These are phyloP conservation scores for Haliaeetus albicilla DNA, from an alignment of 2,797 vertebrate genomes.

Conservation along the genomic window DNA sequence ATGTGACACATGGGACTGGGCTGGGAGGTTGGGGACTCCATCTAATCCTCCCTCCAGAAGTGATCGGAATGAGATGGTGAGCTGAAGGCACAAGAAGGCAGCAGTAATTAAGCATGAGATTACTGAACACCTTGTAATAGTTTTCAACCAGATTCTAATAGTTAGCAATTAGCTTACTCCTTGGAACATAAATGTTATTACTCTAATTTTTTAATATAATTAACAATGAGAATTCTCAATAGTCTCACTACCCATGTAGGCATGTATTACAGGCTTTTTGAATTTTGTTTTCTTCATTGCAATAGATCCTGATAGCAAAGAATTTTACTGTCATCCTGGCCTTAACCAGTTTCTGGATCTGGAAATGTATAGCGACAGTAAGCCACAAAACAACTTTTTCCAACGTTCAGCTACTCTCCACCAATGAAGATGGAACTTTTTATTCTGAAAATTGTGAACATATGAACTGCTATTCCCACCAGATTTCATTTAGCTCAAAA, in stretches of 20 bases:
- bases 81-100: neutral
- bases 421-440: neutral
- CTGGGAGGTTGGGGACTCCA: neutral
- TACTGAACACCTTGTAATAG: neutral
- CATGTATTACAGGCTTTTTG: neutral
- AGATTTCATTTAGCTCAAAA: neutral
- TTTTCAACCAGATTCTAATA: neutral
- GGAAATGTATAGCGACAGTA: neutral
- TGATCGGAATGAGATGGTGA: neutral
- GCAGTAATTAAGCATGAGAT: neutral
- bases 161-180: neutral
- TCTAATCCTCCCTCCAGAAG: neutral
- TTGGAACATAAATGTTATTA: neutral
- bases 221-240: neutral
- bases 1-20: neutral
- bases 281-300: neutral
- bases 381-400: neutral
- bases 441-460: neutral
- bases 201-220: neutral
- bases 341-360: neutral
- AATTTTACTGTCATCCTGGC: neutral
- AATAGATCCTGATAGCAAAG: neutral
- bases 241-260: neutral
- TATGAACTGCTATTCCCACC: neutral
- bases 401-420: neutral